phyloP scores from a whole-genome alignment of 2,113 vertebrate genomes.

The Callithrix jacchus region DNA sequence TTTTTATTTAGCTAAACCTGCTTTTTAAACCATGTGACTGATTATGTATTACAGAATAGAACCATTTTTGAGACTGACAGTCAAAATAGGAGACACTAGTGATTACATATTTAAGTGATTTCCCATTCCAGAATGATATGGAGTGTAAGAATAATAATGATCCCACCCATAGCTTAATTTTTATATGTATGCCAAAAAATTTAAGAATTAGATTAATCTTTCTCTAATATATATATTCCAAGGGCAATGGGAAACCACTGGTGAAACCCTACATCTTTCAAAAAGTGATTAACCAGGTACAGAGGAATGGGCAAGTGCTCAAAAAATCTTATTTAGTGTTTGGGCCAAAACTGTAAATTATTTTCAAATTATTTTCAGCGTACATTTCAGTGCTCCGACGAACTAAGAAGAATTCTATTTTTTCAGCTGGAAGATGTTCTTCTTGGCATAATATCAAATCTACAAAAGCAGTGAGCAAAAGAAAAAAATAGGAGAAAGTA shows the following conservation, averaged over 20 bases:
- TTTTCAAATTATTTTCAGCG: constrained; percentile 60
- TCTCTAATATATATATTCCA: constrained; percentile 15
- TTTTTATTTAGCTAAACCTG: constrained; percentile 67
- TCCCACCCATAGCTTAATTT: constrained; percentile 21
- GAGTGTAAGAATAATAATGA: constrained; percentile 23
- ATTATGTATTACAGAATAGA: constrained; percentile 51
- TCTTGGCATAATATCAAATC: constrained; percentile 45
- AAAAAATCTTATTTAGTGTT: constrained; percentile 46
- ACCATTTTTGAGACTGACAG: constrained; percentile 61
- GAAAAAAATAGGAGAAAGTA: not conserved
- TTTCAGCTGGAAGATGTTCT: constrained; percentile 58
- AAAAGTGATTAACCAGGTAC: constrained; percentile 44
- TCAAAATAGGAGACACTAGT: constrained; percentile 53
- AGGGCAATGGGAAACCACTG: not conserved
- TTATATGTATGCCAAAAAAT: not conserved
- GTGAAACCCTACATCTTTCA: constrained; percentile 8
- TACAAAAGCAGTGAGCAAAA: not conserved
- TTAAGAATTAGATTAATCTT: constrained; percentile 16
- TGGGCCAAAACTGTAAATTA: constrained; percentile 50
- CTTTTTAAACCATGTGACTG: constrained; percentile 61
- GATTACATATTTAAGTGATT: constrained; percentile 44
- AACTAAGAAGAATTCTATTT: constrained; percentile 55
- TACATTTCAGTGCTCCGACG: constrained; percentile 18
- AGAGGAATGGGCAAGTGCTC: constrained; percentile 37
- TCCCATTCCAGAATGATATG: constrained; percentile 23